Evolutionary conservation across 1,140 invertebrate species (phyloP).

Genomic region (Drosophila novamexicana): DNA sequence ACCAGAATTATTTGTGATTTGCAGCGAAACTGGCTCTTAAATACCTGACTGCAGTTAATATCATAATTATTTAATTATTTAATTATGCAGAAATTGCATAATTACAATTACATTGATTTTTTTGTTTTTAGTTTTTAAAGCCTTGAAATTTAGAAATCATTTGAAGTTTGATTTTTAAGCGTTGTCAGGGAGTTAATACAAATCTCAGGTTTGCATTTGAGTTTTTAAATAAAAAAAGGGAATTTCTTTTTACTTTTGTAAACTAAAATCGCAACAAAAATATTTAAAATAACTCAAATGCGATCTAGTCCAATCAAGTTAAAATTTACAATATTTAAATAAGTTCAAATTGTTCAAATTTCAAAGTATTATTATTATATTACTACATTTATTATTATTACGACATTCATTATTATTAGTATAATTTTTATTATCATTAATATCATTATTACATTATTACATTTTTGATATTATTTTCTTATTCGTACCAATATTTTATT

Average conservation of each 20-base stretch:
- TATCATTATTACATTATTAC: background rate
- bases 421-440: too few species aligned
- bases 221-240: too few species aligned
- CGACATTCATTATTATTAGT: background rate
- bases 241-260: too few species aligned
- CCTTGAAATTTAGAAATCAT: conserved; percentile 16
- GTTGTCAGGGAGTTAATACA: too few species aligned
- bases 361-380: too few species aligned
- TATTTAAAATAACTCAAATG: too few species aligned
- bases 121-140: background rate
- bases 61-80: conserved; percentile 15
- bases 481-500: background rate
- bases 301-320: too few species aligned
- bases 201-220: too few species aligned
- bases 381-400: background rate
- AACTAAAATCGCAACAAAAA: too few species aligned
- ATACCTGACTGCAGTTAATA: background rate
- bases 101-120: background rate
- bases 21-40: conserved; percentile 11
- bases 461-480: background rate
- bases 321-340: background rate
- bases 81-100: conserved; percentile 20
- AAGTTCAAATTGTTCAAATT: too few species aligned
- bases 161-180: too few species aligned
- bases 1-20: conserved; percentile 31